A percentile compares a stretch with the other conserved stretches of the same genome.
phyloP scores from a whole-genome alignment of 2,113 vertebrate species.

The Mus musculus region GRCm39 chr17:36993001-36993500 shows the following conservation, averaged over 20 bases:
- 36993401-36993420: not conserved
- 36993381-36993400: not conserved
- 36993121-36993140: too few species aligned
- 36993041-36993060: too few species aligned
- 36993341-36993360: not conserved
- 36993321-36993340: not conserved
- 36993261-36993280: not conserved
- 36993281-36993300: not conserved
- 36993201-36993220: too few species aligned
- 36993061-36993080: too few species aligned
- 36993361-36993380: not conserved
- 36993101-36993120: too few species aligned
- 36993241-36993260: not conserved
- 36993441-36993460: not conserved
- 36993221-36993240: too few species aligned
- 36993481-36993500: not conserved
- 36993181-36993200: too few species aligned
- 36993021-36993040: too few species aligned
- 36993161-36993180: too few species aligned
- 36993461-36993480: not conserved
- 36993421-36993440: not conserved
- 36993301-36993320: not conserved
- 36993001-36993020: too few species aligned
- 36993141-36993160: too few species aligned
- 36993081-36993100: too few species aligned